Base-by-base conservation (phyloP, 2,797 vertebrate genomes). In the Cichlasoma orientale region DNA sequence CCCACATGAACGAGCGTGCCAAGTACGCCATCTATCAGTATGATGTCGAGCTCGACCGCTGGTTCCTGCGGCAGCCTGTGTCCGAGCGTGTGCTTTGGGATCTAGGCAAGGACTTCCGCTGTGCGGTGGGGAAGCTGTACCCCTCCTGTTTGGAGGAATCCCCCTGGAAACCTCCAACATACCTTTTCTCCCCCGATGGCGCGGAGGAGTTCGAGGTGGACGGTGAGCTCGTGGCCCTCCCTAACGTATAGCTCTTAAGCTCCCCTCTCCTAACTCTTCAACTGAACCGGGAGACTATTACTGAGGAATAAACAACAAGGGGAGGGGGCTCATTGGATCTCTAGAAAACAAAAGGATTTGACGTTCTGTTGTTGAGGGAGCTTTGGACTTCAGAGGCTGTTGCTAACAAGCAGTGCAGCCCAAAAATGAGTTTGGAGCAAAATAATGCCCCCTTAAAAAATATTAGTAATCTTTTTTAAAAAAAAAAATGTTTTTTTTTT, bases 31-130 rank as follows among this genome's bases (percentile, higher is more conserved):
- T 99, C 80, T 98, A 99, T 55, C 97, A 99, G 57, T 99, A 99
- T 0, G 96, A 99, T 73, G 66, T 94, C 83, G 97, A 98, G 80
- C 94, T 97, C 0, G 98, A 99, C 85, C 96, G 96, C 85, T 99
- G 98, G 98, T 97, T 95, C 86, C 94, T 97, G 70, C 94, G 96
- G 77, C 98, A 99, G 92, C 97, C 98, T 0, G 97, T 99, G 86
- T 98, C 98, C 0, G 98, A 99, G 58, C 97, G 98, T 0, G 97
- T 98, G 56, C 96, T 99, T n/a, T 99, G 98, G 97, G 98, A 99
- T 82, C 85, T 99, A 56, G 98, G 98, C 10, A 98, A 97, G 75
- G 97, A 98, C 93, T 99, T 99, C 87, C 97, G 97, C 76, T 99
- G 98, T 78, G 96, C 97, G 2, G 97, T 99, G 87, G 98, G 97